These are phyloP conservation scores for Chaetura pelagica DNA, from an alignment of 2,113 vertebrate genomes.

Conservation along the genomic window DNA sequence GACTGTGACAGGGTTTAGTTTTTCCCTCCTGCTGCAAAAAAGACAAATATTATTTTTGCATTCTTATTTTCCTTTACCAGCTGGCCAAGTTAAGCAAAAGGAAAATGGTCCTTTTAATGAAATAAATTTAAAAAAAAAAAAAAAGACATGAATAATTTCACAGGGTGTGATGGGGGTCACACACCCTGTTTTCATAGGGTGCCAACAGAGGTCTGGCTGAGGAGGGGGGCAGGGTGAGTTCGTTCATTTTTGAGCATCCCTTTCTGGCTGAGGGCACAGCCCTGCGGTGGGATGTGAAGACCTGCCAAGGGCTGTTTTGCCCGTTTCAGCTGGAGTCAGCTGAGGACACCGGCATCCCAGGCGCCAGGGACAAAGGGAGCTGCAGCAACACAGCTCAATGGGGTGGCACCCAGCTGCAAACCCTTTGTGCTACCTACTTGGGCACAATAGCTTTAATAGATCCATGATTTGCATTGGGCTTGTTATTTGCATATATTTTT, in stretches of 20 bases:
- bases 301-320: conserved; percentile 21
- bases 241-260: neutral
- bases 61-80: neutral
- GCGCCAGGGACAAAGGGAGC: neutral
- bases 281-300: neutral
- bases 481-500: neutral
- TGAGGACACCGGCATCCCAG: neutral
- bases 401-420: neutral
- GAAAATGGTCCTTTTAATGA: neutral
- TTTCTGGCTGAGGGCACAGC: neutral
- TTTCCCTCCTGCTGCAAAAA: neutral
- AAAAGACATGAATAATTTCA: neutral
- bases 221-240: neutral
- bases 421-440: conserved; percentile 42
- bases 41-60: neutral
- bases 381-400: neutral
- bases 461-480: neutral
- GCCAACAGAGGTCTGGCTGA: neutral
- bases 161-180: neutral
- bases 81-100: neutral
- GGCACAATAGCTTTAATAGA: neutral
- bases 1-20: neutral
- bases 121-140: neutral
- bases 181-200: neutral
- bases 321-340: conserved; percentile 32